Conservation (phyloP, 2,797 vertebrate species). For the Sciurus vulgaris region DNA sequence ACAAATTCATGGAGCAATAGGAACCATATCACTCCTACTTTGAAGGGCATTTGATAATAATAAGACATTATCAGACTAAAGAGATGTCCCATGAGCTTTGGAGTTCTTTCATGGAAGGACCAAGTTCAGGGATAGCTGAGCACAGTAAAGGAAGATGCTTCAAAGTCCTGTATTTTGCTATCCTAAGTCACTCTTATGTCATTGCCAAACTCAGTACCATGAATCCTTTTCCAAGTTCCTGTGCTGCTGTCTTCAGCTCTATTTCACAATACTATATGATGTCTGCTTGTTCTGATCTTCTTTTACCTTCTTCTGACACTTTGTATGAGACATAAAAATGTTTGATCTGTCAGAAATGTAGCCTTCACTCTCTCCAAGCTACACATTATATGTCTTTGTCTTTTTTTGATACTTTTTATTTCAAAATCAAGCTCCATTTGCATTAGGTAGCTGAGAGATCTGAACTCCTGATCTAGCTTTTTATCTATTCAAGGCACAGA, state of each 20-base stretch:
- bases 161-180: background rate
- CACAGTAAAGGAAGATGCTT: background rate
- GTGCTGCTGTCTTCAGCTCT: background rate
- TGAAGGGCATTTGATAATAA: constrained; percentile 19
- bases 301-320: background rate
- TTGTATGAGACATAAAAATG: background rate
- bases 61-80: background rate
- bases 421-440: constrained; percentile 11
- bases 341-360: constrained; percentile 11
- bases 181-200: background rate
- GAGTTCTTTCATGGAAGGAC: background rate
- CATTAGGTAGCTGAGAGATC: background rate
- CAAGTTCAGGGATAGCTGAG: background rate
- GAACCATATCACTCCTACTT: background rate
- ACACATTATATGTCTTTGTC: background rate
- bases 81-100: background rate
- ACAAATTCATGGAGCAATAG: background rate
- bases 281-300: background rate
- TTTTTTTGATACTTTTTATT: constrained; percentile 26
- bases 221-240: background rate
- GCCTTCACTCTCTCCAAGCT: background rate
- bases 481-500: constrained; percentile 2
- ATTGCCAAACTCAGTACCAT: background rate
- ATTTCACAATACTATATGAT: background rate
- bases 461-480: background rate